phyloP scores from a whole-genome alignment of 2,113 vertebrate species.

The Rallus limicola region DNA sequence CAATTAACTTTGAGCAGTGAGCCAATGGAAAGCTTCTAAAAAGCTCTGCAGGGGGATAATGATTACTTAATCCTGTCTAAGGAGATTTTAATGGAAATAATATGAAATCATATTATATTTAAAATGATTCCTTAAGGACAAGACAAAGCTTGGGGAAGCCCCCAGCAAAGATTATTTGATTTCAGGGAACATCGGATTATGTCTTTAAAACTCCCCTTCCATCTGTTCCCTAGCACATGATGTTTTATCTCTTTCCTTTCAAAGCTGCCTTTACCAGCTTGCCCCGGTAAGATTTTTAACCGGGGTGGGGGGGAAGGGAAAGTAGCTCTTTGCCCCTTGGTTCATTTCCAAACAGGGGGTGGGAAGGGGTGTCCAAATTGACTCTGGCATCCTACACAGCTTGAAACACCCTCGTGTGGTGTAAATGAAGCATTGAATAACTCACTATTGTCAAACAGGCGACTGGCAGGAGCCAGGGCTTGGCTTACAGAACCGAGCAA shows the following conservation, averaged over 20 bases:
- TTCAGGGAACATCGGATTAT: background rate
- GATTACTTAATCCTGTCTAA: background rate
- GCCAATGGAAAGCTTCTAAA: background rate
- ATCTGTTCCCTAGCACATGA: background rate
- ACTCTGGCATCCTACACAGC: background rate
- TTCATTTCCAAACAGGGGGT: background rate
- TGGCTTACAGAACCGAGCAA: background rate
- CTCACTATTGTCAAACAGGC: background rate
- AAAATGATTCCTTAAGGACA: background rate
- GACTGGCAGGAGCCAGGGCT: background rate
- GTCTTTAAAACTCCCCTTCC: background rate
- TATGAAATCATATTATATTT: background rate
- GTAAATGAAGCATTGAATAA: background rate
- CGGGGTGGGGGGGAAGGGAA: background rate
- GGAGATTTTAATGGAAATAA: conserved; percentile 3
- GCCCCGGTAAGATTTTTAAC: background rate
- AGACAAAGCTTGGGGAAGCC: background rate
- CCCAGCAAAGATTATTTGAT: background rate
- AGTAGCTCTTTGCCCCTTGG: background rate
- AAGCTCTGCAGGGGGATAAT: background rate
- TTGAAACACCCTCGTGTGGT: conserved; percentile 40
- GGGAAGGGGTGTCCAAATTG: background rate
- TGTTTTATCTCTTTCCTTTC: background rate
- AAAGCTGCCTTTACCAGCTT: background rate
- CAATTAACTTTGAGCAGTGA: conserved; percentile 26